Base-by-base conservation (phyloP, 2,113 vertebrate genomes). In the Silurus asotus region DNA sequence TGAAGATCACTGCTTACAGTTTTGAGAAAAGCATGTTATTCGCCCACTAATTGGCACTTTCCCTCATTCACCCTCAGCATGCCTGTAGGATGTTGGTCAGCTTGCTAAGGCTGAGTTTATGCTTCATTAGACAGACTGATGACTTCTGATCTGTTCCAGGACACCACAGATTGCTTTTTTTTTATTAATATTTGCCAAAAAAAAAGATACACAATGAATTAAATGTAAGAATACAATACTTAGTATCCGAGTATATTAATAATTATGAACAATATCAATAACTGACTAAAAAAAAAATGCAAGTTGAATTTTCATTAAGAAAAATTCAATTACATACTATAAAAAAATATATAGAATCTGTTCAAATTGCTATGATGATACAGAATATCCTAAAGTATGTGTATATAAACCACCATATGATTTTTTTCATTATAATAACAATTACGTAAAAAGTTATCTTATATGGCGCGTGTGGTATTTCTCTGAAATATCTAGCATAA, bases 31-130 rank as follows among this genome's bases (percentile, higher is more conserved):
- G 45, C 70, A 45, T 51, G 17, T 53, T 23, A 53, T n/a, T 75
- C 53, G 23, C 49, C 55, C 74, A 23, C 25, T 67, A 64, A 55
- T 75, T 23, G 64, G 11, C 70, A 23, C n/a, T 64, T 49, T 65
- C 20, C 11, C 61, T 58, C 55, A 55, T 69, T 28, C 19, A 55
- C 56, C 10, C 8, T 0, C 48, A 84, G 65, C 82, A 80, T 59
- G 48, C 70, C 61, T 88, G n/a, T 6, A 17, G 53, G 20, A 25
- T n/a, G 55, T 51, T 45, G 49, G 28, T 88, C 80, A 19, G 25
- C 23, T 83, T 53, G 82, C 25, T 83, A 82, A 70, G 65, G 72
- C 51, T 53, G 58, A 37, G 61, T 80, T 86, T 70, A 45, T 8
- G 65, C 81, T 37, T 85, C 65, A 61, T 11, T 65, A 37, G 37